phyloP scores from a whole-genome alignment of 2,797 vertebrate species.

The Diplodus sargus region DNA sequence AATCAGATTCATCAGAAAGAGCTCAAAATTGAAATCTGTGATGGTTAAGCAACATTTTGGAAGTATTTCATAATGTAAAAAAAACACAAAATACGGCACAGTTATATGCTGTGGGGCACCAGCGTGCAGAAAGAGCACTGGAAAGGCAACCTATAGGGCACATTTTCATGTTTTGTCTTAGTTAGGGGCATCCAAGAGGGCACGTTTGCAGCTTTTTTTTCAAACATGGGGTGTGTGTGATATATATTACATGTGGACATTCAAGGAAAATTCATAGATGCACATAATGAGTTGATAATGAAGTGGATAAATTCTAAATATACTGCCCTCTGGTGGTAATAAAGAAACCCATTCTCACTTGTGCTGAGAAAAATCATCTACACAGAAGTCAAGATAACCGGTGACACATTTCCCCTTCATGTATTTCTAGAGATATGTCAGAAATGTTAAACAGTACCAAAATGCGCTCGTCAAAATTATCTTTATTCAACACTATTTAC shows the following conservation, averaged over 20 bases:
- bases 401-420: background rate
- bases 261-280: background rate
- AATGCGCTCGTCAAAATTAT: conserved; percentile 20
- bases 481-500: conserved; percentile 65
- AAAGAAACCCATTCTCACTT: background rate
- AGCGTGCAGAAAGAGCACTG: too few species aligned
- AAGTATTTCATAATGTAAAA: too few species aligned
- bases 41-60: too few species aligned
- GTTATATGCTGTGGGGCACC: too few species aligned
- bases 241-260: conserved; percentile 14
- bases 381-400: background rate
- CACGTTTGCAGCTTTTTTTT: too few species aligned
- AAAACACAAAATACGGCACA: too few species aligned
- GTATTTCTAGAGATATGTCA: background rate
- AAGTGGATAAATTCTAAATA: background rate
- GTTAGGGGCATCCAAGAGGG: too few species aligned
- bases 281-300: background rate
- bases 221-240: background rate
- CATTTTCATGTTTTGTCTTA: too few species aligned
- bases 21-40: background rate
- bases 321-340: conserved; percentile 44
- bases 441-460: conserved; percentile 13
- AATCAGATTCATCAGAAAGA: background rate
- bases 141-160: too few species aligned
- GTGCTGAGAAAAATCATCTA: background rate